These are phyloP conservation scores for Holocentrus rufus DNA, from an alignment of 2,797 vertebrate species.

Conservation along the genomic window DNA sequence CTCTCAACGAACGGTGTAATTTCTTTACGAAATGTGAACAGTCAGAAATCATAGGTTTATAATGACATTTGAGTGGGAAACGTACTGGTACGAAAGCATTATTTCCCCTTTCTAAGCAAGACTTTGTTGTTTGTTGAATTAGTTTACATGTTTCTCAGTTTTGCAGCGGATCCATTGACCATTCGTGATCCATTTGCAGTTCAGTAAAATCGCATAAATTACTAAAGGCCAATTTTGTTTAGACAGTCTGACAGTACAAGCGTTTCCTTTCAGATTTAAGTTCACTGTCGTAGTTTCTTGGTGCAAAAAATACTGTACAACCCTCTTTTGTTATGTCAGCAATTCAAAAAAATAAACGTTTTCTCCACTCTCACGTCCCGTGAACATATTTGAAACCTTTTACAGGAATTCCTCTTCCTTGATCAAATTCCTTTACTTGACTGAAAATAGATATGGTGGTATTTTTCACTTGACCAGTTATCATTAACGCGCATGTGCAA, in stretches of 20 bases:
- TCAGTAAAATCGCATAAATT: neutral
- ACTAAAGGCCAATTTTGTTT: constrained; percentile 21
- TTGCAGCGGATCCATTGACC: constrained; percentile 2
- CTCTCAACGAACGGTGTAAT: constrained; percentile 6
- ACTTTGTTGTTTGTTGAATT: neutral
- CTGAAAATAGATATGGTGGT: constrained; percentile 11
- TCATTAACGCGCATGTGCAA: constrained; percentile 70
- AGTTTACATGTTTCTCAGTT: constrained; percentile 17
- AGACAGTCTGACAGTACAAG: constrained; percentile 18
- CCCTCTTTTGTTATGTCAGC: constrained; percentile 47
- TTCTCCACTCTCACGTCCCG: neutral
- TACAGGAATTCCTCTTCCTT: neutral
- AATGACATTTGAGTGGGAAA: neutral
- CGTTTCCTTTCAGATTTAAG: constrained; percentile 6
- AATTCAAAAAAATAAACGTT: constrained; percentile 42
- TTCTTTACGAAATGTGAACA: constrained; percentile 48
- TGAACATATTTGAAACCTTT: neutral
- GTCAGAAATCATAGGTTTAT: neutral
- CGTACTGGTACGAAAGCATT: neutral
- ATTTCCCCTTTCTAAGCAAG: too few species aligned
- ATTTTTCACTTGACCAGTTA: constrained; percentile 50
- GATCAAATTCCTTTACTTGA: constrained; percentile 25
- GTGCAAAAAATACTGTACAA: constrained; percentile 36
- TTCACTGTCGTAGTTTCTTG: constrained; percentile 11
- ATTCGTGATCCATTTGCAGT: neutral